These are phyloP conservation scores for Pao palembangensis DNA, from an alignment of 2,113 vertebrate genomes.

Conservation along the genomic window DNA sequence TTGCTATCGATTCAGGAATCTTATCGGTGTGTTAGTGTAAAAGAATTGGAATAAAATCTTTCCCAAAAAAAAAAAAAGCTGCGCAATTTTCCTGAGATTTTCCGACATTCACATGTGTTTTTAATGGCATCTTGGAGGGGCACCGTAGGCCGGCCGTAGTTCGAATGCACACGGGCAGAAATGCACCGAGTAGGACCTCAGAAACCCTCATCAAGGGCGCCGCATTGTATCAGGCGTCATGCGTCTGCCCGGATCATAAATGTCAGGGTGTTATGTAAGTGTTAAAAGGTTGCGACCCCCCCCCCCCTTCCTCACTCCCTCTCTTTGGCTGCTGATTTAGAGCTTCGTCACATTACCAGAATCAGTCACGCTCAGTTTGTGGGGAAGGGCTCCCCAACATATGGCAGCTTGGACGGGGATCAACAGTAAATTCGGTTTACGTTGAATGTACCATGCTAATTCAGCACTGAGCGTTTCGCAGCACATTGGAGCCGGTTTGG, in stretches of 20 bases:
- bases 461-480: conserved; percentile 65
- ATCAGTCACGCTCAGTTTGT: conserved; percentile 62
- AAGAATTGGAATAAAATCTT: too few relatives aligned
- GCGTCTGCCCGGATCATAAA: conserved; percentile 16
- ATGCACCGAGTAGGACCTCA: too few relatives aligned
- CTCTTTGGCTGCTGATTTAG: conserved; percentile 52
- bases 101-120: neutral
- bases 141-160: neutral
- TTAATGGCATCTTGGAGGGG: neutral
- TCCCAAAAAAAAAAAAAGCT: too few relatives aligned
- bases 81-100: neutral
- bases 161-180: neutral
- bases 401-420: conserved; percentile 61
- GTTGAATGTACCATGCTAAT: conserved; percentile 68
- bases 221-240: too few relatives aligned
- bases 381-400: conserved; percentile 53
- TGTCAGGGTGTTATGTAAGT: conserved; percentile 41
- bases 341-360: conserved; percentile 65
- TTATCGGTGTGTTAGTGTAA: too few relatives aligned
- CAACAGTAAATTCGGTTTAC: conserved; percentile 69
- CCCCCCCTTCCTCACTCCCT: neutral
- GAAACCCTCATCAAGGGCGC: too few relatives aligned
- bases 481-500: conserved; percentile 53
- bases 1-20: too few relatives aligned
- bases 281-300: conserved; percentile 40